phyloP scores from a whole-genome alignment of 2,113 vertebrate genomes.

The Onychostruthus taczanowskii region DNA sequence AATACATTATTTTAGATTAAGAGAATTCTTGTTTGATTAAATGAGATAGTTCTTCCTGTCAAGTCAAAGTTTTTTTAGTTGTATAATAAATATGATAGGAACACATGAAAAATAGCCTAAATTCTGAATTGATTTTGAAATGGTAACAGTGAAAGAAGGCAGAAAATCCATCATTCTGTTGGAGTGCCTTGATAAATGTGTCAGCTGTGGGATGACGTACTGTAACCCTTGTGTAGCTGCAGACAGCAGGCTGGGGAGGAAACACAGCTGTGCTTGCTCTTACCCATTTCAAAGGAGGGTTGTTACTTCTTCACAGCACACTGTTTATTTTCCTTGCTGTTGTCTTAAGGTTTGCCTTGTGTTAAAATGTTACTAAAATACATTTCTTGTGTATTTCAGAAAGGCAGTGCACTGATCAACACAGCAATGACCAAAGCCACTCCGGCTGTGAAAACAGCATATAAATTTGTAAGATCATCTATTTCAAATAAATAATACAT shows the following conservation, averaged over 20 bases:
- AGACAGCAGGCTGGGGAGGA: constrained; percentile 39
- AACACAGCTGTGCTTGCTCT: constrained; percentile 51
- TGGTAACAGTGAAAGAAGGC: not conserved
- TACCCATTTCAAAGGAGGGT: not conserved
- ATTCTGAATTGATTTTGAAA: constrained; percentile 21
- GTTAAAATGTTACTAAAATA: not conserved
- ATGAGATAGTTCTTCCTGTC: not conserved
- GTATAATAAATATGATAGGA: not conserved
- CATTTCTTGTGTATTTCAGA: constrained; percentile 72
- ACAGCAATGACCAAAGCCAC: constrained; percentile 92
- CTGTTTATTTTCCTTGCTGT: not conserved
- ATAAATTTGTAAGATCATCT: constrained; percentile 81
- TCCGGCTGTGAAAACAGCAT: constrained; percentile 79
- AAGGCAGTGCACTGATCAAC: constrained; percentile 88
- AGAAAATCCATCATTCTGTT: constrained; percentile 36
- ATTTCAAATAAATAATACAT: not conserved
- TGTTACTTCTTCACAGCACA: not conserved
- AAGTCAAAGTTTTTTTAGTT: not conserved
- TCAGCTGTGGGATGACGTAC: constrained; percentile 43
- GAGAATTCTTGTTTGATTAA: constrained; percentile 13
- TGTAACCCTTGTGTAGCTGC: constrained; percentile 51
- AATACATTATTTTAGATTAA: constrained; percentile 9
- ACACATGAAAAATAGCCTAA: not conserved
- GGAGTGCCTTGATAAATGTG: constrained; percentile 62
- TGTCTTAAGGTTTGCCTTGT: not conserved